Evolutionary conservation across 2,797 vertebrate genomes (phyloP), one percentile per base, ranked within the genome.

Genomic region (Danio aesculapii): DNA sequence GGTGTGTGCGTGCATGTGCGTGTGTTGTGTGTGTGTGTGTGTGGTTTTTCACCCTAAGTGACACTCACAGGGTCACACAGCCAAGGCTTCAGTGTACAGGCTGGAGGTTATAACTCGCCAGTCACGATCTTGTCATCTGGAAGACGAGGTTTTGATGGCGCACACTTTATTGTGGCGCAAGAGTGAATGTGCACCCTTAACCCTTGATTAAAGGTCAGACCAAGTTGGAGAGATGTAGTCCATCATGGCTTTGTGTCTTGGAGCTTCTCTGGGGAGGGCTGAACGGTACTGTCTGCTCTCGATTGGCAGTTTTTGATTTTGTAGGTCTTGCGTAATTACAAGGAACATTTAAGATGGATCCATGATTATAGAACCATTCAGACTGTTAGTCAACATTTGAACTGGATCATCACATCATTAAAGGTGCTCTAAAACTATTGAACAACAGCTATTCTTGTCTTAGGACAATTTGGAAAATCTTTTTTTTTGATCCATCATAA

Each of bases 41-140:
- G 75, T 50, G 82, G 8, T 77, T 85, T 82, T 82, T 91, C 84
- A 88, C 43, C 82, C 82, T 39, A 13, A n/a, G 80, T 89, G 90
- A 90, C 86, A 89, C 85, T 84, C 85, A 68, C 79, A 86, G 81
- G 86, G 90, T 89, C 85, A 90, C 79, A 69, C 79, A 69, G 53
- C 55, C 58, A 82, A 86, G 67, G n/a, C 80, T 87, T 87, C 39
- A 19, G 71, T 86, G 87, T 86, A 89, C 86, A 6, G 86, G 88
- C 67, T 81, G 85, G 79, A 84, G 85, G 86, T 86, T 88, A 71
- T 84, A 86, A 88, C 84, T 77, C 70, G 71, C 85, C 88, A 84
- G 84, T 92, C 90, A 90, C 79, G 58, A 82, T 87, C 82, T 88
- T 84, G 86, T 90, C 88, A 79, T 70, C 84, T 82, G 87, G 77